A percentile compares a stretch with the other conserved stretches of the same genome.
Conservation (phyloP, 1,140 invertebrate genomes). For the Papilio glaucus region DNA sequence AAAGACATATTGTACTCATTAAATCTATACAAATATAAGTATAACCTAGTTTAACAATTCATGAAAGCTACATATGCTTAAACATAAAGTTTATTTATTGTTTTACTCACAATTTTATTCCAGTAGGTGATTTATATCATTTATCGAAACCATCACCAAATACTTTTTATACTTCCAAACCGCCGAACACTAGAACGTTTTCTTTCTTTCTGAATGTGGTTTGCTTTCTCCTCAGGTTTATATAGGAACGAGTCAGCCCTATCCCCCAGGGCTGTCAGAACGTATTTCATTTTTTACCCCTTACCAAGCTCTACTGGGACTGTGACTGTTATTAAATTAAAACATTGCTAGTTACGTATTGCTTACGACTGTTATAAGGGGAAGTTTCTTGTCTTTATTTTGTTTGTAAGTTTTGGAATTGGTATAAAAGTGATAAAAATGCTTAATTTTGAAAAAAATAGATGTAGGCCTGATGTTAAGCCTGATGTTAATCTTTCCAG, state of each 20-base stretch:
- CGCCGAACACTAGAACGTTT: background rate
- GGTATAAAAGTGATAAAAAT: too few relatives aligned
- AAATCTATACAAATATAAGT: too few relatives aligned
- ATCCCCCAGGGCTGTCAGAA: constrained; percentile 67
- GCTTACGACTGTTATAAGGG: constrained; percentile 63
- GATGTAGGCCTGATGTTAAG: too few relatives aligned
- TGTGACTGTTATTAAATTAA: constrained; percentile 79
- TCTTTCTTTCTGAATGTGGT: constrained; percentile 15
- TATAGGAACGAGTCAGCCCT: constrained; percentile 50
- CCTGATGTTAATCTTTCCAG: too few relatives aligned
- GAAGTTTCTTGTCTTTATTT: constrained; percentile 43
- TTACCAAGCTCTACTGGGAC: constrained; percentile 53
- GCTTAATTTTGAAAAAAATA: too few relatives aligned
- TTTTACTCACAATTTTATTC: constrained; percentile 17
- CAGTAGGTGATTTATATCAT: background rate
- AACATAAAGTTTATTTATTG: background rate
- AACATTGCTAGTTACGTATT: constrained; percentile 68
- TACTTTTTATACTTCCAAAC: background rate
- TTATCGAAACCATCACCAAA: constrained; percentile 13
- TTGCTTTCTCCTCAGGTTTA: constrained; percentile 41
- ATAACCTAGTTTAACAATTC: too few relatives aligned
- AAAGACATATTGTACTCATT: too few relatives aligned
- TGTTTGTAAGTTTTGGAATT: background rate
- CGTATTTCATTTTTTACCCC: constrained; percentile 60
- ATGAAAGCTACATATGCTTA: background rate